Base-by-base conservation (phyloP, 2,797 vertebrate species). In the Podarcis lilfordi region DNA sequence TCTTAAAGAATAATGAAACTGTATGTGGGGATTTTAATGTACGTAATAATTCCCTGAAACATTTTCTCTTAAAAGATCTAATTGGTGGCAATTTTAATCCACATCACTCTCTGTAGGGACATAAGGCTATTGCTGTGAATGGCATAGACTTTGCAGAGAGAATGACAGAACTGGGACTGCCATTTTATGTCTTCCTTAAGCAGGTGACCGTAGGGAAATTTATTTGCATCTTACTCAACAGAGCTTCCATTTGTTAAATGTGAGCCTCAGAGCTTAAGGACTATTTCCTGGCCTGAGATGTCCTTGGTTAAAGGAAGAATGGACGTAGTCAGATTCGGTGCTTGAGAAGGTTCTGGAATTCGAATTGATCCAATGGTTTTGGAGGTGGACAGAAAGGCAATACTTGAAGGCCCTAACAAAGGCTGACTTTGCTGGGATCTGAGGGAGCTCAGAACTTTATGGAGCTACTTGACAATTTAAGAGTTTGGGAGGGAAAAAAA, bases 201-300 rank as follows among this genome's bases (percentile, higher is more conserved):
- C 76, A 19, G 6, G 59, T 5, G 1, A 0, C 0, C 0, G 3
- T 25, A 75, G 27, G 8, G 37, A 61, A 6, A 69, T 84, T 82
- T 9, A 86, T 87, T 64, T 13, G 19, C 37, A 9, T 66, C 37
- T 5, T 1, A 29, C 71, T 75, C 29, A 80, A 50, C 3, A 40
- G 8, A 64, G 66, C 1, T 82, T 74, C 9, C 21, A 0, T 87
- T 19, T 61, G 3, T 80, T 2, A 64, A n/a, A 37, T 86, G 89
- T 88, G 59, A 55, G 0, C 0, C 59, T 7, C 29, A 89, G 17
- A 25, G 6, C 45, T 17, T 78, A 76, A 37, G 25, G 0, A 84
- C 0, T 59, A 2, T 86, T 85, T 91, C 61, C 59, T 83, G 13
- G 87, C 80, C 76, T 0, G 79, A 85, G 84, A 61, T 2, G 2